Percentiles rank a stretch among this genome's conserved stretches.
Conservation (phyloP, 2,888 invertebrate species). For the Hirtodrosophila cameraria region DNA sequence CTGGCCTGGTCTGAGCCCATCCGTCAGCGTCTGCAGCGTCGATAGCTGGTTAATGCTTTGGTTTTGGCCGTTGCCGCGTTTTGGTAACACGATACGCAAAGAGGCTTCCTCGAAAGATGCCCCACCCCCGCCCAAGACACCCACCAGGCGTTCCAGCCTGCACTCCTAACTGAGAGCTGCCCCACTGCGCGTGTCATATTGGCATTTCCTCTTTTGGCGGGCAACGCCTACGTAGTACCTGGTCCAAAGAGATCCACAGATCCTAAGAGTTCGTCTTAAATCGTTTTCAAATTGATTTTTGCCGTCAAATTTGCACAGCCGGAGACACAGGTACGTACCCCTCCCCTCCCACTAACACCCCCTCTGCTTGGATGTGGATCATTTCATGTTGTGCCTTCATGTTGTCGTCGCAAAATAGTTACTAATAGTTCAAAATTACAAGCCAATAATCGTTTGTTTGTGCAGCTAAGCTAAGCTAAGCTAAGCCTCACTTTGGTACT, state of each 20-base stretch:
- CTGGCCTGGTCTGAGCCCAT: conserved; percentile 47
- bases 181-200: conserved; percentile 73
- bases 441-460: conserved; percentile 66
- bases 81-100: conserved; percentile 62
- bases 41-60: conserved; percentile 76
- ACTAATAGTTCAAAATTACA: conserved; percentile 79
- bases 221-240: conserved; percentile 64
- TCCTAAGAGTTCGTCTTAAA: conserved; percentile 65
- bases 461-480: no score
- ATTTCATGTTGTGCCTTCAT: conserved; percentile 60
- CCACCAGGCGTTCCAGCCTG: conserved; percentile 4
- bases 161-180: conserved; percentile 15
- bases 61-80: conserved; percentile 32
- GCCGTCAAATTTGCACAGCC: conserved; percentile 76
- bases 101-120: conserved; percentile 5
- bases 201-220: conserved; percentile 74
- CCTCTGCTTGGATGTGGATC: conserved; percentile 45
- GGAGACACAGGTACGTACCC: conserved; percentile 11
- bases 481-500: background rate
- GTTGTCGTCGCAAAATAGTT: conserved; percentile 76
- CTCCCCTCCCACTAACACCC: no score
- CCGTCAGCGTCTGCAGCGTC: conserved; percentile 73
- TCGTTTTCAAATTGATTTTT: conserved; percentile 79
- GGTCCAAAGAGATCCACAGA: background rate
- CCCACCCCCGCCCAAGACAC: background rate